Base-by-base conservation (phyloP, 2,113 vertebrate genomes). In the Leucosticte australis region DNA sequence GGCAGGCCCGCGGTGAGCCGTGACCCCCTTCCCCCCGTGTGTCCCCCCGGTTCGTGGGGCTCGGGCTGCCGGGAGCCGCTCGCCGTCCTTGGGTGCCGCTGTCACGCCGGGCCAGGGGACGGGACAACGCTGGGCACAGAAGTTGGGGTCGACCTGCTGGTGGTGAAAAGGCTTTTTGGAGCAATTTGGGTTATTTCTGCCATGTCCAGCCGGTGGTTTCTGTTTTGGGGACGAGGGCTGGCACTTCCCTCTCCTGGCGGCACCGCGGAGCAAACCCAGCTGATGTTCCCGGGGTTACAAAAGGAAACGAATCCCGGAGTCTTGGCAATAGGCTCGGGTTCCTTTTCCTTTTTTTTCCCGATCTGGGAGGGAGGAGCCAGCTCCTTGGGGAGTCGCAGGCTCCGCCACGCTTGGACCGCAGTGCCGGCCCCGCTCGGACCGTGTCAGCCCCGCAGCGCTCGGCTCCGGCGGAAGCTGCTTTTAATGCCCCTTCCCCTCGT, bases 401-500 rank as follows among this genome's bases (percentile, higher is more conserved):
- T 64, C 0, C 28, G 53, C 21, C 2, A 2, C 6, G 21, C 46
- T 35, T 1, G 31, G 67, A 2, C 76, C 28, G 27, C 67, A 20
- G 6, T 1, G 13, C 47, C 15, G 0, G 46, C 39, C 79, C 86
- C 5, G 17, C 55, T 68, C 33, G n/a, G 91, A 50, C 91, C 16
- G 3, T 10, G 86, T 81, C 9, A 6, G 70, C 68, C 67, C 81
- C 26, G 82, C 96, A 91, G 90, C 42, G 19, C 94, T 90, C 78
- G 33, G 90, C 88, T 85, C 87, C 28, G 42, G 75, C 67, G 21
- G 91, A 41, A 96, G 95, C 96, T 93, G 96, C 97, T 97, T 96
- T 96, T 97, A 95, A 94, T 56, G 92, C 65, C 93, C 96, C 52
- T 69, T 83, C 88, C 84, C 77, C 94, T 97, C 17, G 31, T 94